Conservation (phyloP, 2,888 invertebrate genomes). For the Cantharis lateralis region DNA sequence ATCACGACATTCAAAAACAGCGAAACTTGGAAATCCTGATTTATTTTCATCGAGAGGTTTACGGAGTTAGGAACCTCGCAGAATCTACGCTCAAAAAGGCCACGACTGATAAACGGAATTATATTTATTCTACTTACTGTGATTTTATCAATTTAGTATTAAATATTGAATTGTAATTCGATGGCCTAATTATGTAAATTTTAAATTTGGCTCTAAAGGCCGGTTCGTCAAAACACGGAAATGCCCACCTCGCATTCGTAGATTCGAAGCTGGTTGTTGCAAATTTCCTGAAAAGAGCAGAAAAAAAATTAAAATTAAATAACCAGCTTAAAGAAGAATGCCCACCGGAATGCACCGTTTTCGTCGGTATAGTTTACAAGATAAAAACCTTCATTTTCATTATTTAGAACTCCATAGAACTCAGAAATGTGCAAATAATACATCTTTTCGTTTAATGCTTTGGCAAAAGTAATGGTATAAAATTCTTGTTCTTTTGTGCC, state of each 20-base stretch:
- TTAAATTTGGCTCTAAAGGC: constrained; percentile 54
- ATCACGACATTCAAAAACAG: too few relatives aligned
- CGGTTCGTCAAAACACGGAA: constrained; percentile 76
- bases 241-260: constrained; percentile 67
- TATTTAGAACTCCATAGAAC: neutral
- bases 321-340: neutral
- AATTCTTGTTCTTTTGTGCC: neutral
- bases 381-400: neutral
- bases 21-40: too few relatives aligned
- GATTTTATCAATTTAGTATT: constrained; percentile 31
- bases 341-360: neutral
- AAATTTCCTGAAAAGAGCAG: constrained; percentile 43
- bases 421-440: neutral
- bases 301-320: neutral
- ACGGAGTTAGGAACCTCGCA: too few relatives aligned
- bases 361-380: neutral
- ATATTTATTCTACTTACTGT: neutral
- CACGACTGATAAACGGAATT: too few relatives aligned
- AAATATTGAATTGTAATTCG: constrained; percentile 12
- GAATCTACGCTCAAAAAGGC: too few relatives aligned
- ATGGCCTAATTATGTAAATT: constrained; percentile 64
- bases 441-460: neutral
- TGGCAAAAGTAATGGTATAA: neutral
- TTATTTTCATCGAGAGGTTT: too few relatives aligned
- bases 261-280: constrained; percentile 71